Evolutionary conservation across 2,113 vertebrate species (phyloP).

Genomic region (Spea bombifrons): DNA sequence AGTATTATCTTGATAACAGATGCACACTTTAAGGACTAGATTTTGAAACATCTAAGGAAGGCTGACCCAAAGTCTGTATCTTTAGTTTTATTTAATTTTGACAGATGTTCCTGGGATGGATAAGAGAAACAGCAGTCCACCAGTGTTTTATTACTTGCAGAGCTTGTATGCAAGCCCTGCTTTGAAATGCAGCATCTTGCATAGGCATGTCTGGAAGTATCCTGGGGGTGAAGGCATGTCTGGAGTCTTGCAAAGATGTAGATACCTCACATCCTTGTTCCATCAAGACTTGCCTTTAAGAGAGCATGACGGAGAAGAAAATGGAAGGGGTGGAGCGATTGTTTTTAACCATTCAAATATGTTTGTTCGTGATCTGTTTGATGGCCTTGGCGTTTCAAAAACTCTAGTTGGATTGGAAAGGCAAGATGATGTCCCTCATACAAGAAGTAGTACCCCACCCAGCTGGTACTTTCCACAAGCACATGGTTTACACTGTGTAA

Average conservation of each 20-base stretch:
- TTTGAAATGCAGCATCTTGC: constrained; percentile 2
- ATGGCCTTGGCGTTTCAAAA: too few relatives aligned
- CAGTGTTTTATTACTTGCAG: not conserved
- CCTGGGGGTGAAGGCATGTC: constrained; percentile 2
- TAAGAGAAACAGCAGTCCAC: too few relatives aligned
- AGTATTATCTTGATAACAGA: too few relatives aligned
- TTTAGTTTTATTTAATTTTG: too few relatives aligned
- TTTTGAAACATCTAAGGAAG: too few relatives aligned
- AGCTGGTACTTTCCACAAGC: not conserved
- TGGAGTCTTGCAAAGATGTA: not conserved
- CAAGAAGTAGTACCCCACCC: not conserved
- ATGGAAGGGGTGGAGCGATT: not conserved
- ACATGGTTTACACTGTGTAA: too few relatives aligned
- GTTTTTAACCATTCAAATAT: not conserved
- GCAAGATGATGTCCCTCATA: not conserved
- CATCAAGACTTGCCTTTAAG: not conserved
- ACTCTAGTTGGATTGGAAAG: not conserved
- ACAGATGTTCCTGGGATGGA: too few relatives aligned
- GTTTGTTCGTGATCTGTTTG: too few relatives aligned
- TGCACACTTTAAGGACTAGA: too few relatives aligned
- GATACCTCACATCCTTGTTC: not conserved
- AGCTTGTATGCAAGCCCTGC: not conserved
- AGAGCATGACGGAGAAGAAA: not conserved
- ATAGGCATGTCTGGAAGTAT: constrained; percentile 4
- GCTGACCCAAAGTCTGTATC: too few relatives aligned